Evolutionary conservation across 2,797 vertebrate genomes (phyloP), one percentile per base, ranked within the genome.

Genomic region (Takifugu rubripes): DNA sequence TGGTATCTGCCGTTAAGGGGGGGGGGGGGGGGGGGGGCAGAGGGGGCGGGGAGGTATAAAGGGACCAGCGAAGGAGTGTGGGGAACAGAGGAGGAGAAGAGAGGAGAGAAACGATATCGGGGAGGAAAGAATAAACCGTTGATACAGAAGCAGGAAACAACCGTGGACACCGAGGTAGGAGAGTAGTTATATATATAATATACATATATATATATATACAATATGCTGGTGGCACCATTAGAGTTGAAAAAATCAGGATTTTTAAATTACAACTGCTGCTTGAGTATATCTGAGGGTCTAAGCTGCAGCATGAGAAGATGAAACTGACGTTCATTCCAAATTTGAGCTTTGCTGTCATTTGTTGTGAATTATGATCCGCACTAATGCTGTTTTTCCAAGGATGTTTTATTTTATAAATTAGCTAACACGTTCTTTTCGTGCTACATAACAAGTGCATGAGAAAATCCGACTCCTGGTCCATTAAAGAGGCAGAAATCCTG

Each of bases 21-120:
- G 36, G 36, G 36, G 72, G 54, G 77, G 73, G 73, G 81, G 83
- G 67, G 68, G 74, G 61, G 24, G 45, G 56, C 64, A 60, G 16
- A 25, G 70, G 59, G 62, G 66, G 66, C 62, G 61, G 63, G 36
- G 77, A 26, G 54, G 70, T 82, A 86, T 81, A 87, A 85, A 65
- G 62, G 70, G 55, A 70, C 53, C 29, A 31, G 42, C 77, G 66
- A 77, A 71, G 74, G 36, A 77, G 77, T 85, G 74, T 6, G 60
- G 70, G 61, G 58, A 73, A 49, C 56, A 55, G 60, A 65, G 46
- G 60, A 61, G 56, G 50, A 64, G 62, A 21, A 21, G 21, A 21
- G 66, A 31, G 49, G 26, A 75, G 48, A 70, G 75, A 51, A 67
- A 49, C 61, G 57, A 70, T 17, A 63, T 48, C 29, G 42, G 25